A percentile compares a stretch with the other conserved stretches of the same genome.
phyloP scores from a whole-genome alignment of 2,888 invertebrate genomes.

The Heliconius charithonia region DNA sequence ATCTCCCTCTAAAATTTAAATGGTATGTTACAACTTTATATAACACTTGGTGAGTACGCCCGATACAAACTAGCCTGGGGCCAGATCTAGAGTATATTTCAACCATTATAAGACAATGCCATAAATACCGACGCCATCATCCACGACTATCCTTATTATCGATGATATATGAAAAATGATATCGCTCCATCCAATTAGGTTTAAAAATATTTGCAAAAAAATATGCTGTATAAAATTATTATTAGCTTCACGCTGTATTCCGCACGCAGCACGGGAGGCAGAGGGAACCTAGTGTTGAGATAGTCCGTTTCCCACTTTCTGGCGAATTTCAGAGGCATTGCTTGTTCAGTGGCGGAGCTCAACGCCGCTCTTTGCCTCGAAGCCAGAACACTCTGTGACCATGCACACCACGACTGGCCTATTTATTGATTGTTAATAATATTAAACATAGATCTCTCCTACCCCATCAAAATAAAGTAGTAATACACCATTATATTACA shows the following conservation, averaged over 20 bases:
- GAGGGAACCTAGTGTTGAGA: too few relatives aligned
- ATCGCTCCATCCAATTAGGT: constrained; percentile 29
- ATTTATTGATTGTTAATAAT: not conserved
- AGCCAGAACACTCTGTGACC: too few relatives aligned
- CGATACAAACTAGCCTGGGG: constrained; percentile 46
- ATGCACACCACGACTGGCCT: too few relatives aligned
- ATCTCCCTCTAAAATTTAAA: not conserved
- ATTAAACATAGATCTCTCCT: not conserved
- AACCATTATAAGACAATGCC: constrained; percentile 56
- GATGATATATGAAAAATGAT: constrained; percentile 42
- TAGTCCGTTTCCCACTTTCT: too few relatives aligned
- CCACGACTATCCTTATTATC: constrained; percentile 43
- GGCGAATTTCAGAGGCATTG: too few relatives aligned
- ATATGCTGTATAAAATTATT: not conserved
- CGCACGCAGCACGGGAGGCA: too few relatives aligned
- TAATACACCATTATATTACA: not conserved
- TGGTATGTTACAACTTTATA: constrained; percentile 28
- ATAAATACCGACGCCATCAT: constrained; percentile 51
- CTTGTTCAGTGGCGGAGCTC: too few relatives aligned
- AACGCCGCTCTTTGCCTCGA: too few relatives aligned
- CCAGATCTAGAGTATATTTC: constrained; percentile 51
- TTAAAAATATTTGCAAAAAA: not conserved
- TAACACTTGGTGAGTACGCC: constrained; percentile 32
- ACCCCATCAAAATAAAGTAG: not conserved
- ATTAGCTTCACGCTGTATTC: too few relatives aligned